Evolutionary conservation across 2,797 vertebrate genomes (phyloP).

Genomic region (Erpetoichthys calabaricus): DNA sequence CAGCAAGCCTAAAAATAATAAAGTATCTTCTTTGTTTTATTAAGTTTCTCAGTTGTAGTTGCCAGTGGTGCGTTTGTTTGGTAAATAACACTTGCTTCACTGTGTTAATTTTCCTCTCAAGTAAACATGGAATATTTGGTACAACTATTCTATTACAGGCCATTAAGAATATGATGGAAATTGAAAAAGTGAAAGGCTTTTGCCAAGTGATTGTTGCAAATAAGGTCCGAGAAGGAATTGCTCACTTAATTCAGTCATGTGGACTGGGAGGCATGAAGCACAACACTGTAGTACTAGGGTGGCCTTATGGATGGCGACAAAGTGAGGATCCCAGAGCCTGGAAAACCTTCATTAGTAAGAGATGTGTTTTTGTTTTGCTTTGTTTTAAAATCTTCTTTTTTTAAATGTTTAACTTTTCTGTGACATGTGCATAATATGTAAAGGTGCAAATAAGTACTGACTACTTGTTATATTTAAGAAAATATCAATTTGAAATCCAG

Average conservation of each 20-base stretch:
- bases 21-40: too few species aligned
- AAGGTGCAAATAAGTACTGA: too few species aligned
- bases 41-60: too few species aligned
- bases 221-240: slow-evolving; percentile 82
- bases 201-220: slow-evolving; percentile 86
- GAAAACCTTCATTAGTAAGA: slow-evolving; percentile 95
- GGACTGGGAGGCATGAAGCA: slow-evolving; percentile 95
- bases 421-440: too few species aligned
- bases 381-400: background rate
- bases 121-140: too few species aligned
- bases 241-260: slow-evolving; percentile 90
- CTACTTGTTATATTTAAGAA: too few species aligned
- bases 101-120: too few species aligned
- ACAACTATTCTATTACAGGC: slow-evolving; percentile 43
- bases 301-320: slow-evolving; percentile 95
- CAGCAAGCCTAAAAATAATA: too few species aligned
- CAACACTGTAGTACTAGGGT: slow-evolving; percentile 91
- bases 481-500: too few species aligned
- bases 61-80: too few species aligned
- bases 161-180: slow-evolving; percentile 97
- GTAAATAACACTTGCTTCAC: too few species aligned
- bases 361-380: background rate
- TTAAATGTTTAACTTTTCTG: too few species aligned
- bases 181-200: slow-evolving; percentile 93
- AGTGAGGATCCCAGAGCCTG: slow-evolving; percentile 92